Conservation (phyloP, 1,140 invertebrate species). For the Himalopsyche phryganea region DNA sequence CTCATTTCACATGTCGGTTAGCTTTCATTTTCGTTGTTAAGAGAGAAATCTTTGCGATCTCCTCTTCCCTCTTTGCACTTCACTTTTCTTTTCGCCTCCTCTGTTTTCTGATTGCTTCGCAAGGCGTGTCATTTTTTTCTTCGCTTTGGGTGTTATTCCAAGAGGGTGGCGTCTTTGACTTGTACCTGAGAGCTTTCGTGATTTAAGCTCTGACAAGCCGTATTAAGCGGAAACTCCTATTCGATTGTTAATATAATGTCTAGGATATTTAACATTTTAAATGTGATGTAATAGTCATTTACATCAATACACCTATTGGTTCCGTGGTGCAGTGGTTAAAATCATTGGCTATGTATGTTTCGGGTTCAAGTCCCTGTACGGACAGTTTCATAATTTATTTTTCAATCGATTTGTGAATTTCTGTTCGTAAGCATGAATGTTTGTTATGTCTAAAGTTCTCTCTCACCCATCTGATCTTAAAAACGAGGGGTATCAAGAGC, state of each 20-base stretch:
- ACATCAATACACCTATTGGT: no score
- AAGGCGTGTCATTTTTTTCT: conserved; percentile 29
- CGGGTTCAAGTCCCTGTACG: no score
- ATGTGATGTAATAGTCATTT: no score
- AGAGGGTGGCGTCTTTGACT: conserved; percentile 3
- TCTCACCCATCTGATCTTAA: no score
- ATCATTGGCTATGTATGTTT: no score
- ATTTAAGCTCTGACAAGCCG: conserved; percentile 13
- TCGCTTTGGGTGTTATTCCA: conserved; percentile 5
- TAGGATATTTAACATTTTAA: no score
- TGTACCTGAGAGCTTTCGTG: neutral
- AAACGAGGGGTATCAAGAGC: no score
- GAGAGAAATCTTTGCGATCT: neutral
- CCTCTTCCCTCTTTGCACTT: neutral
- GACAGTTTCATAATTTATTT: no score
- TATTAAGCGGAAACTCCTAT: neutral
- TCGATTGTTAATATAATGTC: neutral
- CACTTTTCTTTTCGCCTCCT: conserved; percentile 4
- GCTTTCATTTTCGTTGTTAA: conserved; percentile 28
- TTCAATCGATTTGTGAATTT: no score
- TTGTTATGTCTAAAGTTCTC: no score
- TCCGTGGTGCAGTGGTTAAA: no score
- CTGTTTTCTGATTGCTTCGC: conserved; percentile 23
- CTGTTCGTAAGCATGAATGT: no score
- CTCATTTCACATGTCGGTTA: conserved; percentile 33